A percentile compares a stretch with the other conserved stretches of the same genome.
Evolutionary conservation across 1,140 invertebrate genomes (phyloP).

Genomic region (Drosophila nasuta): DNA sequence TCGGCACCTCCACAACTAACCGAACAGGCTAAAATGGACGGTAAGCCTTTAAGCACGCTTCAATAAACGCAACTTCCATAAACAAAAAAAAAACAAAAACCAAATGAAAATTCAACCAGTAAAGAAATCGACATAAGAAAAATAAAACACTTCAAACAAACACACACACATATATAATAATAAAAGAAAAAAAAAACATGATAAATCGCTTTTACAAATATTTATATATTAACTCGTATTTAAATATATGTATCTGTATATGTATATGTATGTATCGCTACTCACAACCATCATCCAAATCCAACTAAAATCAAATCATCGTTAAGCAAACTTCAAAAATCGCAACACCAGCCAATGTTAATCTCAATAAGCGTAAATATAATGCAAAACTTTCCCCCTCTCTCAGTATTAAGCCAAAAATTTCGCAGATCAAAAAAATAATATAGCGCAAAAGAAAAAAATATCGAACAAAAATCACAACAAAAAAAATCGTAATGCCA

Average conservation of each 20-base stretch:
- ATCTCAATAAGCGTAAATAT: slow-evolving; percentile 77
- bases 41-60: slow-evolving; percentile 84
- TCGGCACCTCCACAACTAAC: slow-evolving; percentile 88
- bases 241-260: slow-evolving; percentile 82
- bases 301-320: slow-evolving; percentile 71
- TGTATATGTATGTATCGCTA: slow-evolving; percentile 83
- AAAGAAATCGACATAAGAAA: slow-evolving; percentile 57
- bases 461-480: not conserved
- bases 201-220: slow-evolving; percentile 82
- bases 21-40: slow-evolving; percentile 85
- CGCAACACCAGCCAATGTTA: slow-evolving; percentile 70
- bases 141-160: slow-evolving; percentile 37
- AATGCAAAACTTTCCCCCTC: slow-evolving; percentile 69
- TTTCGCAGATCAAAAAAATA: slow-evolving; percentile 29
- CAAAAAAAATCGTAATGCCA: slow-evolving; percentile 32
- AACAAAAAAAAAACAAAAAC: slow-evolving; percentile 51
- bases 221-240: slow-evolving; percentile 82
- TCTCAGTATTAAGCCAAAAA: slow-evolving; percentile 62
- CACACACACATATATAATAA: slow-evolving; percentile 35
- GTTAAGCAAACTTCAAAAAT: slow-evolving; percentile 74
- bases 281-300: slow-evolving; percentile 77
- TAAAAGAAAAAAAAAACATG: slow-evolving; percentile 21
- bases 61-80: slow-evolving; percentile 84
- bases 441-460: slow-evolving; percentile 18
- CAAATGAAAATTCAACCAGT: slow-evolving; percentile 37